Evolutionary conservation across 2,888 invertebrate species (phyloP), one percentile per base, ranked within the genome.

Genomic region (Dryomyza anilis): DNA sequence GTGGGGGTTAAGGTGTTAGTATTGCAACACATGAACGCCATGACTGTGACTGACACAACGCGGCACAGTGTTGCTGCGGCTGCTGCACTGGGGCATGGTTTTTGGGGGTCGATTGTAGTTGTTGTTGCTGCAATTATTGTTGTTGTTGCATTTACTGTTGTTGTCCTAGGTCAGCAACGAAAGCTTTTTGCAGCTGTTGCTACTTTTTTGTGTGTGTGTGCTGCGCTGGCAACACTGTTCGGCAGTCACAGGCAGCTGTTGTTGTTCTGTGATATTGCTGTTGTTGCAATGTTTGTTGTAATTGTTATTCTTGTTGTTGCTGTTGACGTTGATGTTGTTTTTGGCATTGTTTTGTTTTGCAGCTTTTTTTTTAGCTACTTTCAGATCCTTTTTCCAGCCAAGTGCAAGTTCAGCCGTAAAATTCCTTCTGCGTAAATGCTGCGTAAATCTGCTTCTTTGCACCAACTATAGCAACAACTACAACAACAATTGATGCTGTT

Each of bases 321-420:
- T n/a, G n/a, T n/a, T n/a, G n/a, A n/a, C n/a, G n/a, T n/a, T n/a
- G n/a, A n/a, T n/a, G n/a, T n/a, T n/a, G n/a, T n/a, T n/a, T n/a
- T n/a, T n/a, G n/a, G n/a, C n/a, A n/a, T n/a, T n/a, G n/a, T n/a
- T n/a, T n/a, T n/a, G n/a, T n/a, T n/a, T n/a, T n/a, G n/a, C n/a
- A n/a, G n/a, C n/a, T n/a, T n/a, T n/a, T n/a, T n/a, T n/a, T n/a
- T n/a, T n/a, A n/a, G n/a, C n/a, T n/a, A n/a, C n/a, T n/a, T n/a
- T n/a, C n/a, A n/a, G 59, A 50, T 60, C 59, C 48, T 48, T 33
- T 60, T 39, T 23, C 43, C 59, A 43, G 39, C 61, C 61, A 61
- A 61, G 61, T 61, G 61, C 61, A 61, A 61, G 61, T 61, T 61
- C 61, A 61, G 61, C 61, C 61, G 52, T 43, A 61, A 48, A 39